Conservation (phyloP, 2,888 invertebrate species). For the Griposia aprilina region DNA sequence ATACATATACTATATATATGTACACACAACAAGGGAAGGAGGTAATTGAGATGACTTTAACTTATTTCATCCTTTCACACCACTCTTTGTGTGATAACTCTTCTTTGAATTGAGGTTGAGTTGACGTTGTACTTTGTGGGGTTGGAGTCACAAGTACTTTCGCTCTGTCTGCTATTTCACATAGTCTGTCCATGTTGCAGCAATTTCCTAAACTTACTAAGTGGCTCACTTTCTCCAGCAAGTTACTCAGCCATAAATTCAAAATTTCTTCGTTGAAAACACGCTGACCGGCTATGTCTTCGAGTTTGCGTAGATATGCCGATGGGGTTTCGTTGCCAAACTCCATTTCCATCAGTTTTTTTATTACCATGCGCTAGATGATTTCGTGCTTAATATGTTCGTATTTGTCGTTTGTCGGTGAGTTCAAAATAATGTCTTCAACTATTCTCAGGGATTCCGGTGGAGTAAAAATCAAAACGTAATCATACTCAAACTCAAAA, state of each 20-base stretch:
- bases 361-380: constrained; percentile 50
- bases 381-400: constrained; percentile 46
- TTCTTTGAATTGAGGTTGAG: background rate
- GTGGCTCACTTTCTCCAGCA: constrained; percentile 49
- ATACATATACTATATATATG: no score
- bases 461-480: constrained; percentile 40
- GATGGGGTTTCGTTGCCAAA: constrained; percentile 41
- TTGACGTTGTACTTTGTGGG: background rate
- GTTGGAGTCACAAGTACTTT: constrained; percentile 23
- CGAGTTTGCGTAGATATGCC: constrained; percentile 42
- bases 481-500: no score
- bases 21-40: no score
- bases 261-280: constrained; percentile 38
- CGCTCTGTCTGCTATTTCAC: constrained; percentile 50
- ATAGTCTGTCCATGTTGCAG: constrained; percentile 27
- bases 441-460: constrained; percentile 20
- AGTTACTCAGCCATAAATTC: constrained; percentile 48
- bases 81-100: constrained; percentile 13
- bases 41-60: no score
- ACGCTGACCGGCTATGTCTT: constrained; percentile 23
- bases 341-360: constrained; percentile 21
- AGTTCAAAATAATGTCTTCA: constrained; percentile 49
- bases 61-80: constrained; percentile 23
- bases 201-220: constrained; percentile 37
- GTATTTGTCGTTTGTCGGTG: constrained; percentile 32